Base-by-base conservation (phyloP, 2,797 vertebrate genomes). In the Thaleichthys pacificus region DNA sequence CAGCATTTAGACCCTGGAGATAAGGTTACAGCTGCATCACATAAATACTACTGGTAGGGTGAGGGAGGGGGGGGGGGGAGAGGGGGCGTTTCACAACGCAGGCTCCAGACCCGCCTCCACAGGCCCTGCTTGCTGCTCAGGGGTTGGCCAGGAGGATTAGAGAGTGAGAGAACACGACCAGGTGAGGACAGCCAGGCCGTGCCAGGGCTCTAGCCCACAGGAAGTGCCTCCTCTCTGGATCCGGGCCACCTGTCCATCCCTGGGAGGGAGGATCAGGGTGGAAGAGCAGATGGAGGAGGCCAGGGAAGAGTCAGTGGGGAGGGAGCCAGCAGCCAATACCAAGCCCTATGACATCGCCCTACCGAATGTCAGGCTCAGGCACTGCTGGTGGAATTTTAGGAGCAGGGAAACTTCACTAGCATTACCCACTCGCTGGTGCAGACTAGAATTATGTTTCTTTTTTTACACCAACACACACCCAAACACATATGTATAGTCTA, bases 231-330 rank as follows among this genome's bases (percentile, higher is more conserved):
- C 82, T 86, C 85, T 80, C 72, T 81, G 81, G 86, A 81, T 81
- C 73, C 70, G 77, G 80, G 80, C 85, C 91, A 91, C 89, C 90
- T 91, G 89, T 88, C 86, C 77, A n/a, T 83, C 61, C 80, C 69
- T 71, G 84, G 87, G 77, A 80, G 63, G 54, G 49, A 47, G 15
- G 81, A 86, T 77, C 68, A 80, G 74, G 82, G 80, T 28, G 69
- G 61, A 79, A 32, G 73, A 79, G 71, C 89, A 91, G 91, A 91
- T 90, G 88, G 91, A 86, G 78, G 76, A 67, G 61, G 66, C 54
- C 64, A 68, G 67, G 71, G 71, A 62, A 76, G 38, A 9, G 21
- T 74, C 51, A 60, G 80, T 70, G 73, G 79, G 80, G 42, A 54
- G 54, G 71, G 54, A 73, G 79, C 79, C 77, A 60, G 26, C 51